phyloP scores from a whole-genome alignment of 2,888 invertebrate genomes.

The Stomorhina lunata region DNA sequence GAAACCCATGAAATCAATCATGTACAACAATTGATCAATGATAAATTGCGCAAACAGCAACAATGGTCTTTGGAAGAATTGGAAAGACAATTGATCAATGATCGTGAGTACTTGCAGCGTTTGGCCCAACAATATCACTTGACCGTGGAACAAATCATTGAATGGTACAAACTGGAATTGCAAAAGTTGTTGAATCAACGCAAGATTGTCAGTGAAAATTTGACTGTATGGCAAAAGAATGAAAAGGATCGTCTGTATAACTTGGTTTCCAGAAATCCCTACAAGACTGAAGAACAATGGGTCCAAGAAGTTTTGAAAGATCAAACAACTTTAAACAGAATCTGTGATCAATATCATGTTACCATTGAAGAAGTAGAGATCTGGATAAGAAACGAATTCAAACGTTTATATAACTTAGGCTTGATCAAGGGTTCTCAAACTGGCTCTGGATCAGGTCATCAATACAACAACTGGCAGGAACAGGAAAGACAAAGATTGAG shows the following conservation, averaged over 20 bases:
- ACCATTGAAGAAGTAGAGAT: constrained; percentile 72
- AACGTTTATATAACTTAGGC: constrained; percentile 73
- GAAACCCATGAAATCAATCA: constrained; percentile 71
- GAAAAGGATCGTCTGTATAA: constrained; percentile 74
- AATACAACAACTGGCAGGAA: constrained; percentile 71
- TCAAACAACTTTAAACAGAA: constrained; percentile 63
- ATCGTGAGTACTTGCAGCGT: constrained; percentile 70
- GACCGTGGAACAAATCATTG: constrained; percentile 71
- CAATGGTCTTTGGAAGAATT: constrained; percentile 77
- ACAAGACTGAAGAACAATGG: constrained; percentile 69
- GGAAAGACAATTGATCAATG: constrained; percentile 71
- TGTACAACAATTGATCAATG: constrained; percentile 73
- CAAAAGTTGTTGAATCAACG: constrained; percentile 71
- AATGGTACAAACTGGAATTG: constrained; percentile 75
- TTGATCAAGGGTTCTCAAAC: constrained; percentile 58
- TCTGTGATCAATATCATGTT: constrained; percentile 72
- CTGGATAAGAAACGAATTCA: constrained; percentile 74
- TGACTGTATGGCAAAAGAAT: constrained; percentile 72
- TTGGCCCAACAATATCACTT: constrained; percentile 72
- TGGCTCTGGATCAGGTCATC: background rate
- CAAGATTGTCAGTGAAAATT: constrained; percentile 70
- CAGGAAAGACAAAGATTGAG: constrained; percentile 74
- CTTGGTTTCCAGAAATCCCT: constrained; percentile 68
- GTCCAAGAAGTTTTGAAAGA: constrained; percentile 70
- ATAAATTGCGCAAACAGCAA: constrained; percentile 70